Evolutionary conservation across 2,797 vertebrate genomes (phyloP).

Genomic region (Falco columbarius): DNA sequence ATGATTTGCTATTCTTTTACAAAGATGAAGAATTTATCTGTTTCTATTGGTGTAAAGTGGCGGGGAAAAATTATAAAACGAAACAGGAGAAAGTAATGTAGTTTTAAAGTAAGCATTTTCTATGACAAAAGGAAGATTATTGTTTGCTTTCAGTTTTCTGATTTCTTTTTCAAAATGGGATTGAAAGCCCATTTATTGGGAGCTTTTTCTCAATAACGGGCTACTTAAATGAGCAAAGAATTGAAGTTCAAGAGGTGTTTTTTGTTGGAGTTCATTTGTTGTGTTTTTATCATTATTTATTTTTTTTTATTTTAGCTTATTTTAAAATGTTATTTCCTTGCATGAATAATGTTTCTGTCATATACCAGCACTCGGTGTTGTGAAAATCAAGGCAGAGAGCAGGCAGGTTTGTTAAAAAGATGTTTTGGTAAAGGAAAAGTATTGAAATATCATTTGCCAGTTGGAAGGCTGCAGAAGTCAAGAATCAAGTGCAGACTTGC

Average conservation of each 20-base stretch:
- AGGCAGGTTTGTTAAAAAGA: neutral
- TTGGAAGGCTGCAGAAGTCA: neutral
- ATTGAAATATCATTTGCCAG: neutral
- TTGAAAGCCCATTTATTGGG: neutral
- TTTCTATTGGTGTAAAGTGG: neutral
- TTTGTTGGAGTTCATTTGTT: neutral
- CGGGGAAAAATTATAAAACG: neutral
- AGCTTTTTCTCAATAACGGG: neutral
- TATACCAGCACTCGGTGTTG: neutral
- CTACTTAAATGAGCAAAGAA: neutral
- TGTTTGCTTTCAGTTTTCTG: constrained; percentile 11
- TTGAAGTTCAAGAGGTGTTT: neutral
- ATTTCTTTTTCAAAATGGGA: neutral
- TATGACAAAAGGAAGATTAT: neutral
- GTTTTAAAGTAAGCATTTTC: constrained; percentile 6
- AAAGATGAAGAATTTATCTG: neutral
- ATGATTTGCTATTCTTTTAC: neutral
- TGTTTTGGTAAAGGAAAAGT: neutral
- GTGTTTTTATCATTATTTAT: too few species aligned
- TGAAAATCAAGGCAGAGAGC: neutral
- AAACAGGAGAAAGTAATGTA: neutral
- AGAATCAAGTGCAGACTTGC: neutral
- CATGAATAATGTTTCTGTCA: neutral
- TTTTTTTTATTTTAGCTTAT: neutral
- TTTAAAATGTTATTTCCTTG: neutral